phyloP scores from a whole-genome alignment of 2,888 invertebrate genomes.

The Metacarcinus magister region DNA sequence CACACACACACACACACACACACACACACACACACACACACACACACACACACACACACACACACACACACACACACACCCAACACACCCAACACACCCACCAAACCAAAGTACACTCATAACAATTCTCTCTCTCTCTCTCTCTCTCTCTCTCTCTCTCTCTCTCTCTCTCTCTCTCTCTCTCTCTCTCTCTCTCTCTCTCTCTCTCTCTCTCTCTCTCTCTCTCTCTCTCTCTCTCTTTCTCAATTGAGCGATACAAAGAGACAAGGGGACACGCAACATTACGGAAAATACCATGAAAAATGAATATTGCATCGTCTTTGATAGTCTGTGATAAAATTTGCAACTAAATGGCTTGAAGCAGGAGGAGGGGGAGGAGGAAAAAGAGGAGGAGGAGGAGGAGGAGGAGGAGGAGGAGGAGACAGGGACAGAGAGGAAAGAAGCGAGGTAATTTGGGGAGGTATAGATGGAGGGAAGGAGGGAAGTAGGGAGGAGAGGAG shows the following conservation, averaged over 20 bases:
- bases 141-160: neutral
- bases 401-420: neutral
- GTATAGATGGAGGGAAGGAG: no score
- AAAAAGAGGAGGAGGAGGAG: neutral
- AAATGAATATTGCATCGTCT: neutral
- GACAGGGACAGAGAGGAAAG: neutral
- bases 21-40: constrained; percentile 26
- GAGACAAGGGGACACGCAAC: constrained; percentile 9
- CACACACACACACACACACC: neutral
- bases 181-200: constrained; percentile 21
- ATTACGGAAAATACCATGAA: constrained; percentile 6
- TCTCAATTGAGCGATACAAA: neutral
- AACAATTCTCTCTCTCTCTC: no score
- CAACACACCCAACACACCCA: neutral
- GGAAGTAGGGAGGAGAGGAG: neutral
- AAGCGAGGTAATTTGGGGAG: neutral
- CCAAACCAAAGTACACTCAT: no score
- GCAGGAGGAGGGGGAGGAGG: neutral
- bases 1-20: neutral
- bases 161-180: neutral
- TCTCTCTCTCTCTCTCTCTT: neutral
- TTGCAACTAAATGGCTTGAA: constrained; percentile 26
- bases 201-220: neutral
- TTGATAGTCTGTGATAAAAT: constrained; percentile 14
- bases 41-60: neutral